Conservation (phyloP, 2,113 vertebrate genomes). For the Trachemys scripta region DNA sequence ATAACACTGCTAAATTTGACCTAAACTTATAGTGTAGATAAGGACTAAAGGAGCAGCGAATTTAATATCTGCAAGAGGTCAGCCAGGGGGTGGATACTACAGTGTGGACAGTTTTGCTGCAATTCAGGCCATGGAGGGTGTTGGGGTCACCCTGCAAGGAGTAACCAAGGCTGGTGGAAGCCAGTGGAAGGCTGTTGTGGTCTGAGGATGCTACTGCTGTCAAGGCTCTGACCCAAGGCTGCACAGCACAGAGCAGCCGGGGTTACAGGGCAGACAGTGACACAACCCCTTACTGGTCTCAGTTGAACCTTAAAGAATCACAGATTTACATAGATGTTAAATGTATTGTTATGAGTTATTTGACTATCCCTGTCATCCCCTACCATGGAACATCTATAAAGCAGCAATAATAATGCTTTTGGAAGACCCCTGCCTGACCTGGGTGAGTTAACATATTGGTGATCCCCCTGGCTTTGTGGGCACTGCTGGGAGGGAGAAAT, state of each 20-base stretch:
- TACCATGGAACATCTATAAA: neutral
- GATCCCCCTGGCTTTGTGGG: neutral
- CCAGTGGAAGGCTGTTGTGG: neutral
- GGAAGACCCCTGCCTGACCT: neutral
- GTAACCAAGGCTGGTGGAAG: neutral
- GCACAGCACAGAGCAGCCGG: neutral
- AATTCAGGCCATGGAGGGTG: neutral
- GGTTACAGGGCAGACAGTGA: neutral
- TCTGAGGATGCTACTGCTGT: neutral
- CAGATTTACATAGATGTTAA: neutral
- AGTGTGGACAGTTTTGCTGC: neutral
- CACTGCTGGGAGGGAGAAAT: slow-evolving; percentile 2
- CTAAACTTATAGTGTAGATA: too few species aligned
- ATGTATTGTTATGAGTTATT: neutral
- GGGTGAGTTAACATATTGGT: neutral
- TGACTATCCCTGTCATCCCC: neutral
- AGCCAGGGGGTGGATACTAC: neutral
- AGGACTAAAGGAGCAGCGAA: neutral
- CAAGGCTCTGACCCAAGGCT: neutral
- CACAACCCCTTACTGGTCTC: neutral
- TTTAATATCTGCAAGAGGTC: neutral
- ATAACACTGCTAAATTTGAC: too few species aligned
- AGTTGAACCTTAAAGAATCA: neutral
- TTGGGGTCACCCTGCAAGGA: neutral
- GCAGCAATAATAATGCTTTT: neutral